These are phyloP conservation scores for Morone chrysops DNA, from an alignment of 2,113 vertebrate genomes.

Conservation along the genomic window DNA sequence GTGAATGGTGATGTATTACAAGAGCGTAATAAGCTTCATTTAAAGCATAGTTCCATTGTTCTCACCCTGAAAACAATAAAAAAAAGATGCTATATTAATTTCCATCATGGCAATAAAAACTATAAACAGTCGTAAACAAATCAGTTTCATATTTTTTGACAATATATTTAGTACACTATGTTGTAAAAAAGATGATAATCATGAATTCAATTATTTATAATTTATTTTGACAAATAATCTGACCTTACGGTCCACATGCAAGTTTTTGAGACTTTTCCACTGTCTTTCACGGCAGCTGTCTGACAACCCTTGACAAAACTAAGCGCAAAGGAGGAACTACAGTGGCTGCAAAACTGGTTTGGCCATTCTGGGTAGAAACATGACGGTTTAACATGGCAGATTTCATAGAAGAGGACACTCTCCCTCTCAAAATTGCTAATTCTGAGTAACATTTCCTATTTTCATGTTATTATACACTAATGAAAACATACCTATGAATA, in stretches of 20 bases:
- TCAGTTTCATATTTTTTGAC: neutral
- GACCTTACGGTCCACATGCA: neutral
- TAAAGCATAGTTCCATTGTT: neutral
- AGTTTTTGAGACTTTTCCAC: neutral
- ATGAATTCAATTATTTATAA: neutral
- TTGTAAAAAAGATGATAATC: neutral
- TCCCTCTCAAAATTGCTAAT: too few relatives aligned
- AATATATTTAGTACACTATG: neutral
- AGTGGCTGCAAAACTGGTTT: neutral
- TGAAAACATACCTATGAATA: too few relatives aligned
- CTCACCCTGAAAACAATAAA: neutral
- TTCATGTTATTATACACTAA: too few relatives aligned
- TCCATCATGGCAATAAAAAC: neutral
- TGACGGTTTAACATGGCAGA: too few relatives aligned
- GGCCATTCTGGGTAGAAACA: too few relatives aligned
- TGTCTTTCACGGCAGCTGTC: neutral
- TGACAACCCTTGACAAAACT: too few relatives aligned
- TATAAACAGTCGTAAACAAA: neutral
- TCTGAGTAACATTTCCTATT: too few relatives aligned
- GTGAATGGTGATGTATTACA: neutral
- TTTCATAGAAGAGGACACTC: too few relatives aligned
- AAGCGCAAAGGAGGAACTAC: too few relatives aligned
- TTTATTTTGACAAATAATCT: neutral
- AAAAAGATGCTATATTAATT: neutral
- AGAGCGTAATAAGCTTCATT: neutral